A percentile compares a stretch with the other conserved stretches of the same genome.
Conservation (phyloP, 2,888 invertebrate species). For the Hyppa rectilinea region DNA sequence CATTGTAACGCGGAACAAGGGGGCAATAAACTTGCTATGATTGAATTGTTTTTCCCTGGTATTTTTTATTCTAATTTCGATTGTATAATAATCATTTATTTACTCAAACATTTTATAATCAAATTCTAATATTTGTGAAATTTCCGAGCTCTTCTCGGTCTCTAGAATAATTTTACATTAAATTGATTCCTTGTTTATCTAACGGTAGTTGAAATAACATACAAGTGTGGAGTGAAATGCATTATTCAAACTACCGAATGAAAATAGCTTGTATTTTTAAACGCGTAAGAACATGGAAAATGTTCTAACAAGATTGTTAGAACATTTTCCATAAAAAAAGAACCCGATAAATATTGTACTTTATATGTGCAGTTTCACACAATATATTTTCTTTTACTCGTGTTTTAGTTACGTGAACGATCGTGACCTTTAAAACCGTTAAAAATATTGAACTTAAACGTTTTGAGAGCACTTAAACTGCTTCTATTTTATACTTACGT, state of each 20-base stretch:
- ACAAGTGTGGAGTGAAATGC: slow-evolving; percentile 17
- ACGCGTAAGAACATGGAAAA: background rate
- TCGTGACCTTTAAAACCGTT: slow-evolving; percentile 12
- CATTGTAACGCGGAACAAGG: background rate
- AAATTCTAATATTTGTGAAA: slow-evolving; percentile 21
- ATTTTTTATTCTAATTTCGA: background rate
- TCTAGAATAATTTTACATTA: slow-evolving; percentile 34
- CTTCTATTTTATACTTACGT: background rate
- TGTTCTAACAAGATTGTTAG: background rate
- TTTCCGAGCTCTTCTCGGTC: background rate
- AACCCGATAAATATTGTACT: slow-evolving; percentile 33
- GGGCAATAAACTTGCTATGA: slow-evolving; percentile 13
- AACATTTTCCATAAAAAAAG: too few relatives aligned
- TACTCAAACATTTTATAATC: slow-evolving; percentile 3
- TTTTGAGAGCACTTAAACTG: slow-evolving; percentile 1
- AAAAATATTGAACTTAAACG: slow-evolving; percentile 17
- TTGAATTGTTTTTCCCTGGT: background rate
- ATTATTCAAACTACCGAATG: slow-evolving; percentile 12
- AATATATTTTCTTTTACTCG: slow-evolving; percentile 27
- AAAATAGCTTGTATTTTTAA: slow-evolving; percentile 27
- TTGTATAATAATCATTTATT: background rate
- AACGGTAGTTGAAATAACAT: slow-evolving; percentile 9
- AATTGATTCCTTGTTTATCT: background rate
- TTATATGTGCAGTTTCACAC: slow-evolving; percentile 17
- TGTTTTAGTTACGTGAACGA: slow-evolving; percentile 9